Evolutionary conservation across 2,113 vertebrate genomes (phyloP).

Genomic region (Mormyrus iriodes): DNA sequence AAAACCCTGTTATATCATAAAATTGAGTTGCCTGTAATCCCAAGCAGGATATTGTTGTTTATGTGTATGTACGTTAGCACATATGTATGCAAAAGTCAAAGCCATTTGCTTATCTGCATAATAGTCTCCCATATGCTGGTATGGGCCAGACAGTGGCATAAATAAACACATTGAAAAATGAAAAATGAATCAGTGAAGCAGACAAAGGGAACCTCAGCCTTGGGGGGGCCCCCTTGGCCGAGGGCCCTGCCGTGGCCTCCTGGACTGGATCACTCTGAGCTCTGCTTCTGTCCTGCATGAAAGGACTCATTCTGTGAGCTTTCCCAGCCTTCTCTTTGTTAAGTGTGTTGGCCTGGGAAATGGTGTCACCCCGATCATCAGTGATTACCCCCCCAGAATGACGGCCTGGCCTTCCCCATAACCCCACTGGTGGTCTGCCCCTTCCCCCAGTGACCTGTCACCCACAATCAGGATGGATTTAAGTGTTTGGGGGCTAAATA

Average conservation of each 20-base stretch:
- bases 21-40: conserved; percentile 5
- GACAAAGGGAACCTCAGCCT: background rate
- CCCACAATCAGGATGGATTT: background rate
- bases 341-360: background rate
- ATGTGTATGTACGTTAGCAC: background rate
- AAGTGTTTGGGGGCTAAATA: background rate
- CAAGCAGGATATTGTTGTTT: background rate
- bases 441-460: background rate
- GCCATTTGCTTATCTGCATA: background rate
- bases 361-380: background rate
- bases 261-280: background rate
- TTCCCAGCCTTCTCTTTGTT: background rate
- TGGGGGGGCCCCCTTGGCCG: background rate
- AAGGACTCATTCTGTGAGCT: background rate
- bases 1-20: background rate
- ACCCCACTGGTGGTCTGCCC: background rate
- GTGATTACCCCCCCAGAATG: background rate
- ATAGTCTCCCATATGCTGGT: background rate
- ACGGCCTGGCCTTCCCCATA: background rate
- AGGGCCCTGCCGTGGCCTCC: background rate
- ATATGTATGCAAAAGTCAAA: background rate
- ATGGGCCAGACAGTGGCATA: background rate
- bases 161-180: conserved; percentile 1
- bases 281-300: background rate
- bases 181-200: background rate